Conservation (phyloP, 2,797 vertebrate species). For the Clarias platycephalus region DNA sequence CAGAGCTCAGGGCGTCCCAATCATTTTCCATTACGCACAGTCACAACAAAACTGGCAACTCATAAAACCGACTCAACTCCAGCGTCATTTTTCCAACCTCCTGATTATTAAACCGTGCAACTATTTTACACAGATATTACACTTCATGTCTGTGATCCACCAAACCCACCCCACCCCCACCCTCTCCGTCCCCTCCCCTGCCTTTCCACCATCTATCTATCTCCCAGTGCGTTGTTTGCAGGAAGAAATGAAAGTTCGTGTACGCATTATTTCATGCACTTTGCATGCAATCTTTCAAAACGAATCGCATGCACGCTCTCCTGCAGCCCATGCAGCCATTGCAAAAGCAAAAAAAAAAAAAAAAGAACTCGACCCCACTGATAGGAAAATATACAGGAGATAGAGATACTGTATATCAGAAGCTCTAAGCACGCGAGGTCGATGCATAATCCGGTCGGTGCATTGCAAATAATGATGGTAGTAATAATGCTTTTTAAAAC, state of each 20-base stretch:
- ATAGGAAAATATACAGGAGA: background rate
- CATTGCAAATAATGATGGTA: background rate
- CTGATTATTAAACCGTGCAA: conserved; percentile 49
- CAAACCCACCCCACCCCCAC: background rate
- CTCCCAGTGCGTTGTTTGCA: conserved; percentile 16
- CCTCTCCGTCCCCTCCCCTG: too few species aligned
- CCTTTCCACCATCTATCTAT: background rate
- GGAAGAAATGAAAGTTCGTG: background rate
- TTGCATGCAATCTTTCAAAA: conserved; percentile 43
- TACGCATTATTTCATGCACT: conserved; percentile 37
- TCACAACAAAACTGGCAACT: conserved; percentile 55
- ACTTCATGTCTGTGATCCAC: background rate
- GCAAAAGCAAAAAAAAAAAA: background rate
- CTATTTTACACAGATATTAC: conserved; percentile 19
- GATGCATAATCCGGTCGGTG: background rate
- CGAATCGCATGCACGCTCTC: conserved; percentile 1
- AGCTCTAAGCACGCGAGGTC: background rate
- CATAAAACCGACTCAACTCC: conserved; percentile 46
- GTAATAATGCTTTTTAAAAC: too few species aligned
- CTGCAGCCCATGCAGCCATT: conserved; percentile 24
- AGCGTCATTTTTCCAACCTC: conserved; percentile 32
- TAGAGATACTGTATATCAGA: background rate
- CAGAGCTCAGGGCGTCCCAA: conserved; percentile 55
- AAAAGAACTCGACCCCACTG: background rate
- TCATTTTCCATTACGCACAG: conserved; percentile 61